A percentile compares a stretch with the other conserved stretches of the same genome.
These are phyloP conservation scores for Enteromius radiatus DNA, from an alignment of 2,797 vertebrate genomes.

Conservation along the genomic window DNA sequence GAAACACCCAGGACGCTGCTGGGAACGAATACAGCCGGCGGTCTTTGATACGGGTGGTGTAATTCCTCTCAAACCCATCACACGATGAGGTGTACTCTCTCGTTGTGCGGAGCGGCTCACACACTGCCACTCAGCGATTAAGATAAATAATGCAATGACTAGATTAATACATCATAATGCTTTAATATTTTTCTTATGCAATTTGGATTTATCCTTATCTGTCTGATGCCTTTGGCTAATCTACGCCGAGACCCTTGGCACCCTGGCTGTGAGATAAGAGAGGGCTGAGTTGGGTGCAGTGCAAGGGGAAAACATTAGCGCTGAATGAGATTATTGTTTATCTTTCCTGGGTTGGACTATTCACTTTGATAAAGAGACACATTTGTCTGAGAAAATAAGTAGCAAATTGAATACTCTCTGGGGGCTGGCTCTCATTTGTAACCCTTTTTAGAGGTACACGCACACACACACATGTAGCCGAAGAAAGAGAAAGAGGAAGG, in stretches of 20 bases:
- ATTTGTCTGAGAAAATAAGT: conserved; percentile 83
- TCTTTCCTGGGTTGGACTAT: conserved; percentile 85
- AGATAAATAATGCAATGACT: conserved; percentile 86
- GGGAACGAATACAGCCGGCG: background rate
- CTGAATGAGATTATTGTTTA: conserved; percentile 87
- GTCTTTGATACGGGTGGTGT: conserved; percentile 25
- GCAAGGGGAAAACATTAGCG: conserved; percentile 81
- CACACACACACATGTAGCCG: conserved; percentile 20
- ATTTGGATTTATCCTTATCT: conserved; percentile 91
- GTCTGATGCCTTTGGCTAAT: conserved; percentile 86
- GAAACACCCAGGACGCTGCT: background rate
- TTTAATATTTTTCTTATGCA: conserved; percentile 92
- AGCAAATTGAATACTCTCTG: conserved; percentile 72
- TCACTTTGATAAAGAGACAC: conserved; percentile 85
- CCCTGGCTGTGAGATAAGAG: conserved; percentile 86
- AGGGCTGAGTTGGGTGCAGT: conserved; percentile 70
- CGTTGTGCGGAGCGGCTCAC: conserved; percentile 16
- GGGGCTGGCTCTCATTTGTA: conserved; percentile 72
- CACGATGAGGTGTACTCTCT: conserved; percentile 41
- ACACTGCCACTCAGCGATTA: conserved; percentile 77
- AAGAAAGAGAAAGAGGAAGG: conserved; percentile 39
- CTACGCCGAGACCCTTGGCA: conserved; percentile 81
- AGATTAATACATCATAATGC: conserved; percentile 91
- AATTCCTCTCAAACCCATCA: conserved; percentile 37
- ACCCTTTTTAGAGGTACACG: conserved; percentile 66